Base-by-base conservation (phyloP, 2,797 vertebrate species). In the Sarcophilus harrisii region DNA sequence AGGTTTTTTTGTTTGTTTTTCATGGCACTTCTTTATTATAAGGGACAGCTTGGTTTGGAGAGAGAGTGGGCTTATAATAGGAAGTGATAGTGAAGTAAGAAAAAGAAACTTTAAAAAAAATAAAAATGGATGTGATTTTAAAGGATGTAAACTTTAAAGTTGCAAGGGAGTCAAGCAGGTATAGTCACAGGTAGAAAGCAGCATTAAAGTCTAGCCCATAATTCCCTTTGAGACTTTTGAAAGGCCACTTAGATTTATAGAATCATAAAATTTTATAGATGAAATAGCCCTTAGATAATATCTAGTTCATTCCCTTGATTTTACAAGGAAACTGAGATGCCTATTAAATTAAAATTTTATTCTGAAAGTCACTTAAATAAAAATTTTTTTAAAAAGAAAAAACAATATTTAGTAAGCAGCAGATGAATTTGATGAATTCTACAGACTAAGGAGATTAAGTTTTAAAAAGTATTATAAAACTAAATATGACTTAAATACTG, bases 191-290 rank as follows among this genome's bases (percentile, higher is more conserved):
- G 94, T 92, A 24, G 57, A 58, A 95, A 32, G 45, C n/a, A 1
- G 2, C 91, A n/a, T 93, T 49, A 0, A 0, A 58, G 27, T 95
- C 95, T 54, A 93, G 58, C 93, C 55, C 28, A 9, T 93, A 91
- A 94, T 96, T 96, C 94, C 73, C 94, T 94, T 59, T 60, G 73
- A 87, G 73, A 45, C 38, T 49, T 87, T 27, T 87, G 38, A 87
- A 49, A 87, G 21, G 81, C 38, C 38, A 49, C 73, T 49, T 87
- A 49, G 73, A 87, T 87, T 87, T 87, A 87, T 49, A 87, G 73
- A 87, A 87, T 49, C 24, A 45, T 87, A 27, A 45, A 87, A 45
- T 49, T 87, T 45, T 49, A 87, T 38, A 49, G 73, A 27, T 87
- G 24, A 49, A 11, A 24, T 87, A 10, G 21, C 21, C 73, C 38